Base-by-base conservation (phyloP, 37 sponge, comb jelly and placozoan species). In the Agelas oroides region DNA sequence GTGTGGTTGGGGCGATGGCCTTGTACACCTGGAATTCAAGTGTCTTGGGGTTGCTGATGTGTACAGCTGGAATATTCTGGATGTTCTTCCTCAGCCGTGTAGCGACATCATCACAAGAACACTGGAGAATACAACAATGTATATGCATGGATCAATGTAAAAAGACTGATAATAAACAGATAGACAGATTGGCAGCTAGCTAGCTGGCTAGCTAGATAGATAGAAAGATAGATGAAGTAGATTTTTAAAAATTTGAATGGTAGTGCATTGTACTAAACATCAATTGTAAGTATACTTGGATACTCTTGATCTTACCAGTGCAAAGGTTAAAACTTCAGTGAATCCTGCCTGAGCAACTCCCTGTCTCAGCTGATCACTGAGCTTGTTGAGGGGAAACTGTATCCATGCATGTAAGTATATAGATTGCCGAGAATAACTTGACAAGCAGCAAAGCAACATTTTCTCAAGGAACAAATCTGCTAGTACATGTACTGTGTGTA, bases 41-140 rank as follows among this genome's bases (percentile, higher is more conserved):
- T 27, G 91, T 91, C 65, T 94, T 94, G n/a, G 95, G 95, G 53
- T 94, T 95, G 27, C 84, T 75, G 34, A 95, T 91, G 53, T 88
- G 95, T 25, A 91, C 92, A 37, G 95, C 95, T 1, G 88, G 86
- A 35, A 87, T 87, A 20, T 86, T 61, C 18, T 81, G 83, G 20
- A 86, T 84, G 30, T 55, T 24, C 57, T 84, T 73, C 41, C 74
- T 84, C 69, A 93, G 35, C 27, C 58, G 69, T 0, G 78, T 32
- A 24, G 84, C 83, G 0, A 93, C 82, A 37, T 93, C 94, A 75
- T 84, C 94, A 33, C 86, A 73, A 27, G 94, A 79, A 56, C 94
- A 93, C 90, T 89, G 71, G n/a, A n/a, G n/a, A n/a, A n/a, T n/a
- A n/a, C n/a, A n/a, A n/a, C n/a, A n/a, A n/a, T n/a, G n/a, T n/a